Evolutionary conservation across 2,888 invertebrate genomes (phyloP).

Genomic region (Sialis lutaria): DNA sequence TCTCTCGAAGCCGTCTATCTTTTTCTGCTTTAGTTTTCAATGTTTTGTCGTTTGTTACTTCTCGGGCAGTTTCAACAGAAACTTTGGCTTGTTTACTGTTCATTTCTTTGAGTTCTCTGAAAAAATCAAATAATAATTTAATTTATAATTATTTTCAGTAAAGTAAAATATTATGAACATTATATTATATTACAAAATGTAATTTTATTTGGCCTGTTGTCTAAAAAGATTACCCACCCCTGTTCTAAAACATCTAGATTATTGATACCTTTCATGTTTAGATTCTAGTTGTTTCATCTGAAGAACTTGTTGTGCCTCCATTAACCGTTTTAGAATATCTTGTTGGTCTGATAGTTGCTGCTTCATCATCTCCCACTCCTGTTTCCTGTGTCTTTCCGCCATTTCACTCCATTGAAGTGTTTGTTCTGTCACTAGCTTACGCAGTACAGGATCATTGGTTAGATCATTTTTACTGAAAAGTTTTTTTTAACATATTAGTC

Average conservation of each 20-base stretch:
- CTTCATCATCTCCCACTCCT: constrained; percentile 68
- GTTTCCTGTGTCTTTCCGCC: constrained; percentile 64
- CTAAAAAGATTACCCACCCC: no score
- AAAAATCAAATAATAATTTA: constrained; percentile 9
- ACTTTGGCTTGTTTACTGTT: constrained; percentile 88
- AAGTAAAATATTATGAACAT: no score
- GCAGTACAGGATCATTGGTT: constrained; percentile 57
- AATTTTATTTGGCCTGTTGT: background rate
- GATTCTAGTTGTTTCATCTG: constrained; percentile 83
- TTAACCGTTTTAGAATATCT: constrained; percentile 48
- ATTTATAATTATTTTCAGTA: no score
- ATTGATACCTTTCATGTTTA: constrained; percentile 59
- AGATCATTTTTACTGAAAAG: constrained; percentile 59
- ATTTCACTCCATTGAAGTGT: constrained; percentile 89
- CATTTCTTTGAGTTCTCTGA: constrained; percentile 87
- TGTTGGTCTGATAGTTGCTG: constrained; percentile 73
- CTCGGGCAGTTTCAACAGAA: constrained; percentile 92
- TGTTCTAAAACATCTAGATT: no score
- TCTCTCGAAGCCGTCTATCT: constrained; percentile 81
- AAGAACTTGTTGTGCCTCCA: constrained; percentile 62
- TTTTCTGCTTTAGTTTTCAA: constrained; percentile 94
- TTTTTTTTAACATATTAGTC: constrained; percentile 2
- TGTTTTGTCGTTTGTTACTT: constrained; percentile 84
- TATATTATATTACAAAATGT: background rate
- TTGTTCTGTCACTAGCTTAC: constrained; percentile 78